phyloP scores from a whole-genome alignment of 2,888 invertebrate species.

The Serrognathus titanus region DNA sequence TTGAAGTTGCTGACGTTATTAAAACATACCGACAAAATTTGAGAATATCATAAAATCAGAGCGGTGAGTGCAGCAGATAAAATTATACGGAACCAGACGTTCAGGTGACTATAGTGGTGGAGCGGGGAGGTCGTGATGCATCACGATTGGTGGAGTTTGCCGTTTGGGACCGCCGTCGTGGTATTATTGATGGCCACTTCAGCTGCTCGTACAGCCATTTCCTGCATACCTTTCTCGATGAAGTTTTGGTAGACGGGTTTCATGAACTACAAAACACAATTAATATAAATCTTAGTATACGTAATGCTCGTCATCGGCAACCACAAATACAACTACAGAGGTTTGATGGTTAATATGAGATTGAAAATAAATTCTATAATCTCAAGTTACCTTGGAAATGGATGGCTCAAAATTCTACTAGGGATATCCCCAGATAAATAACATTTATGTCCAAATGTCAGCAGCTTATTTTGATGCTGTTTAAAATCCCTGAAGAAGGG shows the following conservation, averaged over 20 bases:
- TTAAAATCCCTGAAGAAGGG: no score
- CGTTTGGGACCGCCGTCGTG: conserved; percentile 47
- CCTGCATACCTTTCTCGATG: conserved; percentile 78
- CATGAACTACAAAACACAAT: conserved; percentile 61
- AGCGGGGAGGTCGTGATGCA: conserved; percentile 31
- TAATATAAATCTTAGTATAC: neutral
- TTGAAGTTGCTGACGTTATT: no score
- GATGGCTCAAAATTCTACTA: no score
- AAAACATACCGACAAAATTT: neutral
- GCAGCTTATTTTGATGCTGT: no score
- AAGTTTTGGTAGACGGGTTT: conserved; percentile 78
- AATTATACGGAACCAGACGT: conserved; percentile 11
- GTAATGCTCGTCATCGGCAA: no score
- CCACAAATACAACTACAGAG: no score
- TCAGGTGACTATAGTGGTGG: conserved; percentile 23
- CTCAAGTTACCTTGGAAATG: no score
- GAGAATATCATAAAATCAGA: neutral
- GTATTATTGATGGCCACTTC: conserved; percentile 60
- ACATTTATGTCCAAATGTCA: no score
- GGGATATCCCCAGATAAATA: no score
- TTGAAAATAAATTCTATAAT: no score
- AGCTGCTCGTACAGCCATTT: conserved; percentile 75
- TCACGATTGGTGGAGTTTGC: conserved; percentile 64
- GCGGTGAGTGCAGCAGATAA: conserved; percentile 11
- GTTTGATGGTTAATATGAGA: no score